Evolutionary conservation across 1,140 invertebrate genomes (phyloP), one percentile per base, ranked within the genome.

Genomic region (Brachionus calyciflorus): DNA sequence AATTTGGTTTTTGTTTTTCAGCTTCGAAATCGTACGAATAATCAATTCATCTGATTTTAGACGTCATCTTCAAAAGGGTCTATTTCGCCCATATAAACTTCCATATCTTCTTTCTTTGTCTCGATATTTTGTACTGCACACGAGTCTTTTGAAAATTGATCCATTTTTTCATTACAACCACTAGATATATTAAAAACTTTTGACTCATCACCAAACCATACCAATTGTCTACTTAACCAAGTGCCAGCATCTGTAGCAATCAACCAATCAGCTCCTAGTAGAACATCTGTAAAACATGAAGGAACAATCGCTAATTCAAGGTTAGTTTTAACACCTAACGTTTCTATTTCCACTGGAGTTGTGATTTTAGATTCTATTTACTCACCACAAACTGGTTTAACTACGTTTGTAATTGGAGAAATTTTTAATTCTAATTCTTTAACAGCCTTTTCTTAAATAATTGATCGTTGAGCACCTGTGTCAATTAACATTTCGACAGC

Each of bases 191-290:
- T 51, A 51, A 51, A 26, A 30, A 57, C 28, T 57, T 26, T 28
- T 30, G 19, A 28, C 28, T 57, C 53, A 57, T 57, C 26, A 57
- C 53, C 53, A 57, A 57, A 57, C 53, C 53, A 57, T 57, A 57
- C 10, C 26, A 57, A 1, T 28, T 57, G 26, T 57, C 55, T 30
- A 37, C 55, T 60, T 37, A 60, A 33, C 55, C 55, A 60, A n/a
- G 17, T 60, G 17, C 55, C 55, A 37, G 30, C 26, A 60, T 60
- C 55, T 33, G 12, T 7, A 9, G 33, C 19, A 33, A 60, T 60
- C 9, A 60, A 30, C 30, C 55, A 60, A 60, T 60, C 26, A 33
- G 55, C 55, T 60, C 55, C 55, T 2, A 60, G 17, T 37, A 60
- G 17, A 33, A 60, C 55, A 60, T 60, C 55, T 19, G 30, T 37